Conservation (phyloP, 2,113 vertebrate species). For the Arizona elegans region DNA sequence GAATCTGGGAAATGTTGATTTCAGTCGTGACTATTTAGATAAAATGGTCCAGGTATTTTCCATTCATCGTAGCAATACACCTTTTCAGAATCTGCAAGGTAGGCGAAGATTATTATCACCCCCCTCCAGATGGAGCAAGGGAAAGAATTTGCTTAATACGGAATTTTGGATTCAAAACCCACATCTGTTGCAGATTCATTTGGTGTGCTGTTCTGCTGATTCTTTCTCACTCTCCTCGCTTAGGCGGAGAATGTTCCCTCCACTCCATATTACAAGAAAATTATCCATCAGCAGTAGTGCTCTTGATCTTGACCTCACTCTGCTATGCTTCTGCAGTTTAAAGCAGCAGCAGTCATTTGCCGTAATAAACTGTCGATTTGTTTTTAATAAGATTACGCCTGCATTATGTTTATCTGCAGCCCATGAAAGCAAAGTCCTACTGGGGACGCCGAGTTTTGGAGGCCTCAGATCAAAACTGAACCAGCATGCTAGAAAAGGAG, state of each 20-base stretch:
- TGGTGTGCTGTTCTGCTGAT: not conserved
- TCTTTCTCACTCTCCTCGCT: not conserved
- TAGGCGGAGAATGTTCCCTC: not conserved
- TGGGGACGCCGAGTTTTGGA: not conserved
- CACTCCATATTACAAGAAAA: not conserved
- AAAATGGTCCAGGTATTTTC: not conserved
- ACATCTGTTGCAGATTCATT: not conserved
- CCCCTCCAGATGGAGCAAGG: not conserved
- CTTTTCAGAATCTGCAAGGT: not conserved
- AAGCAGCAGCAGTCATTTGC: constrained; percentile 5
- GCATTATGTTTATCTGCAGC: constrained; percentile 29
- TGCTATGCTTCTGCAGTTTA: constrained; percentile 4
- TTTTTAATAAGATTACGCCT: constrained; percentile 33
- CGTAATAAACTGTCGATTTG: not conserved
- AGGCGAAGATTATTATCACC: not conserved
- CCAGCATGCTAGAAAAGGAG: constrained; percentile 16
- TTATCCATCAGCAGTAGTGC: not conserved
- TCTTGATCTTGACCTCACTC: constrained; percentile 7
- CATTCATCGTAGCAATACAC: not conserved
- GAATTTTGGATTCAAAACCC: not conserved
- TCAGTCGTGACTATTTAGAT: not conserved
- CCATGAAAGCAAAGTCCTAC: constrained; percentile 31
- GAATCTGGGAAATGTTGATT: not conserved
- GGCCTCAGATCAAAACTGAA: constrained; percentile 1
- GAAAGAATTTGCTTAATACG: not conserved